These are phyloP conservation scores for Cantharis rustica DNA, from an alignment of 2,888 invertebrate species.

Conservation along the genomic window DNA sequence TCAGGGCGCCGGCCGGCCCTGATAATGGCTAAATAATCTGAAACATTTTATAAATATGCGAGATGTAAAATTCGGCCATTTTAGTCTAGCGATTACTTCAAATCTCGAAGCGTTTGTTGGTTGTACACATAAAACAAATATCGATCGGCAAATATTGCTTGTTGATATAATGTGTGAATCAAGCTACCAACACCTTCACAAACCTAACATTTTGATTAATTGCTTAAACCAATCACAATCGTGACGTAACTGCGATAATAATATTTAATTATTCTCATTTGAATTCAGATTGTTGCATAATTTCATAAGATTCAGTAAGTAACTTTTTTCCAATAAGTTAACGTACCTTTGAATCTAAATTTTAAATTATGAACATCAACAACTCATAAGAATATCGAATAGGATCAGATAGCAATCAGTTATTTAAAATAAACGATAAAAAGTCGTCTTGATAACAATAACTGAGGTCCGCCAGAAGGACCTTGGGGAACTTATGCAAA, in stretches of 20 bases:
- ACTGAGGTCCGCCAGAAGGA: background rate
- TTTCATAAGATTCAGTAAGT: background rate
- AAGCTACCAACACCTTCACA: background rate
- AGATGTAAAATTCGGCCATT: background rate
- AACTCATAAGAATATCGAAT: background rate
- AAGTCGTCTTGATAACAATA: background rate
- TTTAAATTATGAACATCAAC: background rate
- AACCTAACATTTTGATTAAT: background rate
- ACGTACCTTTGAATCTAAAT: background rate
- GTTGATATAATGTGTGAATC: background rate
- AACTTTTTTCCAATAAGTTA: background rate
- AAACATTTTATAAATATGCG: too few species aligned
- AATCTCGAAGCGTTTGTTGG: background rate
- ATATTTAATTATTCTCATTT: background rate
- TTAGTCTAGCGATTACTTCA: background rate
- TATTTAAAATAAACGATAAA: background rate
- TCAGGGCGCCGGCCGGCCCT: too few species aligned
- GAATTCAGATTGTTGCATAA: background rate
- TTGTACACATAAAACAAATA: background rate
- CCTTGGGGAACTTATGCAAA: background rate
- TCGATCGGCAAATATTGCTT: background rate
- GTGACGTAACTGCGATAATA: background rate
- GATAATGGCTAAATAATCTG: too few species aligned
- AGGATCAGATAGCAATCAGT: background rate
- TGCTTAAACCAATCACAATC: background rate